Evolutionary conservation across 2,888 invertebrate species (phyloP), one percentile per base, ranked within the genome.

Genomic region (Hyalella azteca): DNA sequence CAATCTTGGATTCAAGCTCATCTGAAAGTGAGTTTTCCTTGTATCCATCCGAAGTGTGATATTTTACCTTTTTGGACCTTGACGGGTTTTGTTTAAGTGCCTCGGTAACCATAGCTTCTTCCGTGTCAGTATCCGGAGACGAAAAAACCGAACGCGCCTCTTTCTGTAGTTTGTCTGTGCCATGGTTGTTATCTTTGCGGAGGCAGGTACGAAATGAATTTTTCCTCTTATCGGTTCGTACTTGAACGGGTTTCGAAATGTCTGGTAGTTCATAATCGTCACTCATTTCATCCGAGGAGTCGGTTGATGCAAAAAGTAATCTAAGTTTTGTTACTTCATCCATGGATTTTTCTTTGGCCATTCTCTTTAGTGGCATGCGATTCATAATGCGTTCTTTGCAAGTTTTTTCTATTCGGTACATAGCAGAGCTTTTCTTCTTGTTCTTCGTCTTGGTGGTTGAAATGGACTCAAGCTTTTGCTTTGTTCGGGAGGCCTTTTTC

Each of bases 341-440:
- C 13, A 66, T 36, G 9, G 66, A 66, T 36, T 66, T 66, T 29
- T 66, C 66, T 36, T 66, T 66, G 36, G 66, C 66, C n/a, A 66
- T 66, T 19, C 66, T 32, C 29, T 66, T 66, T 36, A 66, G 19
- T 32, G 32, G 66, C 3, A 66, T n/a, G 36, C 66, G 66, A 66
- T 66, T 66, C 36, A 66, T 15, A 19, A 66, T 66, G 3, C 66
- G 32, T 66, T 66, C 66, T 36, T 66, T 66, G 66, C 66, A 66
- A 0, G 66, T 66, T 66, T 66, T 66, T 29, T 66, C 66, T 29
- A 66, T 66, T 32, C 66, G 66, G 39, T 66, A 66, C 66, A 66
- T 66, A 0, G 66, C 36, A 2, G 66, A 3, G 13, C 66, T 66
- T 36, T 66, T 66, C 13, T 66, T 66, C 39, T 19, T 66, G 15